phyloP scores from a whole-genome alignment of 2,113 vertebrate genomes.

The Okapia johnstoni region DNA sequence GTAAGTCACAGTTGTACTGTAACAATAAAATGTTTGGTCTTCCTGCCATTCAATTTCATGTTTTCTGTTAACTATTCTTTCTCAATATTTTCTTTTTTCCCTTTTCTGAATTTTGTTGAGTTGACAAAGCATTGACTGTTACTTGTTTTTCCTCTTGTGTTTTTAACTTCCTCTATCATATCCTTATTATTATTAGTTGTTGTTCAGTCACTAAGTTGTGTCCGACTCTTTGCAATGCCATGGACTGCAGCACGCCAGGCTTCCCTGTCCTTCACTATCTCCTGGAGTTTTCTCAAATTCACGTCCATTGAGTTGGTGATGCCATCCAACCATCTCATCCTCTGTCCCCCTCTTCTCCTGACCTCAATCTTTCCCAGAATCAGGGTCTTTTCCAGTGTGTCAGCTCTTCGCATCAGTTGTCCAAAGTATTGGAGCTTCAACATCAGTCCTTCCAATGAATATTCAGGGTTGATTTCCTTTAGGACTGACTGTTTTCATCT shows the following conservation, averaged over 20 bases:
- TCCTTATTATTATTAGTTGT: not conserved
- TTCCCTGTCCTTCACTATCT: not conserved
- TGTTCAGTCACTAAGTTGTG: not conserved
- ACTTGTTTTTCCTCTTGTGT: not conserved
- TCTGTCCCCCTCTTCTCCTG: not conserved
- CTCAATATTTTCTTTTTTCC: not conserved
- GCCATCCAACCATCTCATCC: not conserved
- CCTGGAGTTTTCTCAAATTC: not conserved
- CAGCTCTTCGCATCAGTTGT: not conserved
- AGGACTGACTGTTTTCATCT: not conserved
- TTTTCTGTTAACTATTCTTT: not conserved
- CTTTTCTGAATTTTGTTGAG: not conserved
- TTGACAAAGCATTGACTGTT: not conserved
- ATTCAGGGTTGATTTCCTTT: not conserved
- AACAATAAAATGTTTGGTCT: not conserved
- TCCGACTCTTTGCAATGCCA: not conserved
- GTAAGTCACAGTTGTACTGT: not conserved
- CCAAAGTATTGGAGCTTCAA: not conserved
- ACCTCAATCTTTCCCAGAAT: not conserved
- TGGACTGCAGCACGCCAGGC: not conserved
- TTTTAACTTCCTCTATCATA: not conserved
- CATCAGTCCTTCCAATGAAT: not conserved
- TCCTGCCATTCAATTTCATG: not conserved
- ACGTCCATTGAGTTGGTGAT: not conserved
- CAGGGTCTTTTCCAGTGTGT: not conserved